Conservation (phyloP, 2,888 invertebrate species). For the Idaea straminata region DNA sequence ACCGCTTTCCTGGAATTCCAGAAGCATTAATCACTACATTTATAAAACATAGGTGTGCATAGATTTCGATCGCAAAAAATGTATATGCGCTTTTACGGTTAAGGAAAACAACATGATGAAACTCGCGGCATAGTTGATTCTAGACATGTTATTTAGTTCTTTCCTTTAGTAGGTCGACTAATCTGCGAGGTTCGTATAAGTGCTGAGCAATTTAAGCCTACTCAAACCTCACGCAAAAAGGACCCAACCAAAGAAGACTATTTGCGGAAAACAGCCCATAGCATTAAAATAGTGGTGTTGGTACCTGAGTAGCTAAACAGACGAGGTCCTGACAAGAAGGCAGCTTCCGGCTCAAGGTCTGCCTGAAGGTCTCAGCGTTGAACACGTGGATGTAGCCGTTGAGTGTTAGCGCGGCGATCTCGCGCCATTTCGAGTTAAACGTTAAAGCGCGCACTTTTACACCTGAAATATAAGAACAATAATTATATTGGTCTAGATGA, state of each 20-base stretch:
- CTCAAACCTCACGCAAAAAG: no score
- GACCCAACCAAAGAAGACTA: no score
- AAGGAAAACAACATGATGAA: not conserved
- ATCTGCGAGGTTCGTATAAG: no score
- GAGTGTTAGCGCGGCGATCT: slow-evolving; percentile 93
- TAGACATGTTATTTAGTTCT: no score
- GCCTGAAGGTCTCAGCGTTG: slow-evolving; percentile 93
- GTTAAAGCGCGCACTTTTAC: slow-evolving; percentile 89
- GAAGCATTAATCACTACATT: not conserved
- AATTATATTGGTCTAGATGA: not conserved
- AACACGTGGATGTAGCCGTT: slow-evolving; percentile 97
- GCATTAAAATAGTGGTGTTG: not conserved
- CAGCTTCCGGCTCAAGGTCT: slow-evolving; percentile 91
- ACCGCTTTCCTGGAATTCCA: slow-evolving; percentile 84
- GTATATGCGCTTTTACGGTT: not conserved
- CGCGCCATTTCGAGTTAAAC: slow-evolving; percentile 91
- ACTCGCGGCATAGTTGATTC: no score
- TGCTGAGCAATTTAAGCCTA: no score
- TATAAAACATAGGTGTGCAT: not conserved
- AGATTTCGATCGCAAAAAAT: not conserved
- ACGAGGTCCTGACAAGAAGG: slow-evolving; percentile 96
- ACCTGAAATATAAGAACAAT: slow-evolving; percentile 63
- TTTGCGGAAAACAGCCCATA: not conserved
- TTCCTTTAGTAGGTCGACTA: no score
- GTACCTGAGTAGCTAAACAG: slow-evolving; percentile 87